These are phyloP conservation scores for Dendroctonus ponderosae DNA, from an alignment of 1,140 invertebrate species.

Conservation along the genomic window DNA sequence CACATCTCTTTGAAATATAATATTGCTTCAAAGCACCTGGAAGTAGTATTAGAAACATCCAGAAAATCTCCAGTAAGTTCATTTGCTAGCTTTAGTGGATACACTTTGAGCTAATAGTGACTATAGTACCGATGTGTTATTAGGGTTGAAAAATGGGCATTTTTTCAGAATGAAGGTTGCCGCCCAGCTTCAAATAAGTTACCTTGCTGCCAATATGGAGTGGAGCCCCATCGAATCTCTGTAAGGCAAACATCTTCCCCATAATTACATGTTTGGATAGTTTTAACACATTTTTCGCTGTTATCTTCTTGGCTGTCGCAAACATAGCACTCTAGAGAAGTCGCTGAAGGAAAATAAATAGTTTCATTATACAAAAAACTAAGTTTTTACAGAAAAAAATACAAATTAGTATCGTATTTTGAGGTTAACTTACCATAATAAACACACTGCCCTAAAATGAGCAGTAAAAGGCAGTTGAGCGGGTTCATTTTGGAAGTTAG, in stretches of 20 bases:
- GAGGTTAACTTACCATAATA: too few species aligned
- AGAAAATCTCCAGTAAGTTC: too few species aligned
- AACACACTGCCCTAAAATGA: too few species aligned
- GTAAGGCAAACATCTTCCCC: constrained; percentile 85
- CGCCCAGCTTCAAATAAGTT: neutral
- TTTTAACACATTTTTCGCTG: constrained; percentile 88
- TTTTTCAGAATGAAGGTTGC: too few species aligned
- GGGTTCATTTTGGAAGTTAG: too few species aligned
- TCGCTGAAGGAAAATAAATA: constrained; percentile 52
- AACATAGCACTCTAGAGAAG: constrained; percentile 89
- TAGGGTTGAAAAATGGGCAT: too few species aligned
- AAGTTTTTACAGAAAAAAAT: too few species aligned
- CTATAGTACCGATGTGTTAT: too few species aligned
- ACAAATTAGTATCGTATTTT: too few species aligned
- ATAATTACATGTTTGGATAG: constrained; percentile 86
- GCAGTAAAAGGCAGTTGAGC: too few species aligned
- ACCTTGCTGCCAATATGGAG: constrained; percentile 91
- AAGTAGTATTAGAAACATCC: neutral
- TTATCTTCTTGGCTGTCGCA: constrained; percentile 92
- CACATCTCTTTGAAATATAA: constrained; percentile 91
- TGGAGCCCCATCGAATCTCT: constrained; percentile 89
- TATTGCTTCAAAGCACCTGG: constrained; percentile 80
- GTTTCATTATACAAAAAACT: neutral
- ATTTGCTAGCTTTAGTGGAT: too few species aligned
- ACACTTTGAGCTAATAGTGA: too few species aligned